Evolutionary conservation across 2,888 invertebrate species (phyloP), one percentile per base, ranked within the genome.

Genomic region (Rotaria macrura): DNA sequence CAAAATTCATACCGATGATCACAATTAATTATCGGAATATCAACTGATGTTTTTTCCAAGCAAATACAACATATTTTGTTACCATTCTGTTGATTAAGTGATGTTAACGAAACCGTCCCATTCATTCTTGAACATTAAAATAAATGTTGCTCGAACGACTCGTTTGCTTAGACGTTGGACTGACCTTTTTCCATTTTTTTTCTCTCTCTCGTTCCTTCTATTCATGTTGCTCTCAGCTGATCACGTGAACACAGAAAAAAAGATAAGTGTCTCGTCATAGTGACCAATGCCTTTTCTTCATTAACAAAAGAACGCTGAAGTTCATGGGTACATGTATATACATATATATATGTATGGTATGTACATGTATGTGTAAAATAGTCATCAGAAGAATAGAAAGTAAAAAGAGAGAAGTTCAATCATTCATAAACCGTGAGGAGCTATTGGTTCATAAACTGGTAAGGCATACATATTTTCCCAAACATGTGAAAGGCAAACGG

Each of bases 401-500:
- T 65, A 17, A 3, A 65, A 65, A 38, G 34, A 65, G 3, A 65
- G 17, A 20, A 65, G 65, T 34, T 34, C 38, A 14, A 20, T 79
- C 25, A 79, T 79, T 79, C 25, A 79, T 79, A 79, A n/a, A 14
- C 43, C 79, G 34, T 79, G 79, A 0, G 40, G 79, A 43, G 43
- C 79, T n/a, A 79, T 34, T 17, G 79, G 43, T 12, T 79, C 79
- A 23, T 38, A 40, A 6, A 7, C n/a, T 9, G 43, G 65, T 20
- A 65, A 14, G 10, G 79, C 34, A 17, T 86, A 86, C 29, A 86
- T 49, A 72, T 79, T 86, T 43, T 86, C 84, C 86, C 86, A 86
- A 34, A 86, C 57, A 40, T 86, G 85, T n/a, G 86, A 85, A n/a
- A 86, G 52, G 57, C 86, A 86, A 79, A 86, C 83, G 65, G 84